Conservation (phyloP, 2,888 invertebrate species). For the Agrotis segetum region DNA sequence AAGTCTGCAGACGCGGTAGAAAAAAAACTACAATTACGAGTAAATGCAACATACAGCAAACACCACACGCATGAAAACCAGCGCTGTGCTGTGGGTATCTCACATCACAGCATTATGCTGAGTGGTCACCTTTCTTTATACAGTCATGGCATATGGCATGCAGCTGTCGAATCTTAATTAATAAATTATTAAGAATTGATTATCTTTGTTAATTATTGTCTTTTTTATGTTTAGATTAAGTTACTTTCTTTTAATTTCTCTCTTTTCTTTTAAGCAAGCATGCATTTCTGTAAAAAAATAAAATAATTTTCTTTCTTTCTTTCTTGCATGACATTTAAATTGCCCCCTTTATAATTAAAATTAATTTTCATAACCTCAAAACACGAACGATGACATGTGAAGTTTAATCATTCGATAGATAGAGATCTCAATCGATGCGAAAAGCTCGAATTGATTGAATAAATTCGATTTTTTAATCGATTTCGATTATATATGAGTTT, state of each 20-base stretch:
- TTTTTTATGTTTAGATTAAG: no score
- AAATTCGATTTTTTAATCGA: constrained; percentile 82
- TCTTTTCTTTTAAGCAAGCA: no score
- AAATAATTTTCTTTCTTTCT: no score
- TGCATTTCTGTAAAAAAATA: no score
- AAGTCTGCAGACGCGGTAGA: background rate
- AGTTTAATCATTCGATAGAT: constrained; percentile 76
- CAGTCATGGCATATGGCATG: no score
- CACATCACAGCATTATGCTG: no score
- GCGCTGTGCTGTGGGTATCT: no score
- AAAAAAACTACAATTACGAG: constrained; percentile 31
- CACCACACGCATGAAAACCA: constrained; percentile 10
- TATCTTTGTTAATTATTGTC: no score
- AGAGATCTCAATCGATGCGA: constrained; percentile 76
- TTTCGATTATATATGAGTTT: constrained; percentile 81
- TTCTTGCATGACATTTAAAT: constrained; percentile 42
- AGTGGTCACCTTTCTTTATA: no score
- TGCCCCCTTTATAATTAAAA: constrained; percentile 33
- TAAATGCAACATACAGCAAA: constrained; percentile 11
- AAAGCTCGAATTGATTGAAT: constrained; percentile 79
- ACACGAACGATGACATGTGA: constrained; percentile 55
- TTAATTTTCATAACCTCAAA: constrained; percentile 54
- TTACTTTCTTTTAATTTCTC: no score
- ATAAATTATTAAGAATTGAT: no score
- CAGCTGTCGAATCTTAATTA: no score